A percentile compares a stretch with the other conserved stretches of the same genome.
Evolutionary conservation across 2,797 vertebrate species (phyloP).

Genomic region (Amazonetta brasiliensis): DNA sequence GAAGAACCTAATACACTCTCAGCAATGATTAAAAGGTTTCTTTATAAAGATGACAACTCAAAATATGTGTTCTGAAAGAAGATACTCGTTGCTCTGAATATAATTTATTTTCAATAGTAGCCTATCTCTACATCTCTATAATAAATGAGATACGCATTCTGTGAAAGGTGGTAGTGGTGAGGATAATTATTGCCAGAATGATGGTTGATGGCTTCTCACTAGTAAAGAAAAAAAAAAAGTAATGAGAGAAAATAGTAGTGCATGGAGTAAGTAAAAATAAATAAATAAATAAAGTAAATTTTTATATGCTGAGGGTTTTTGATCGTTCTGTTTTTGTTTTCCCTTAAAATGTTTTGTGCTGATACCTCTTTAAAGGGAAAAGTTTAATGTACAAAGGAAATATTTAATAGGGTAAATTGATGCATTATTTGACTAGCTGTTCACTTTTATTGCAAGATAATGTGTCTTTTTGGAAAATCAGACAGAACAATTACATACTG

Average conservation of each 20-base stretch:
- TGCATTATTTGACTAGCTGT: neutral
- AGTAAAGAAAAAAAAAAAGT: neutral
- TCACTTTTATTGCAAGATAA: slow-evolving; percentile 13
- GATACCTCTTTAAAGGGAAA: neutral
- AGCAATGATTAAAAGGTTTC: neutral
- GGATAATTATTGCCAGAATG: neutral
- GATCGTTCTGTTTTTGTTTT: neutral
- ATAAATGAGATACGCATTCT: neutral
- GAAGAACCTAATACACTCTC: neutral
- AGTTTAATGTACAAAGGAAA: neutral
- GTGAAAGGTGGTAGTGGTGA: neutral
- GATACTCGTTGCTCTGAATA: neutral
- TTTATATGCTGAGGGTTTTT: neutral
- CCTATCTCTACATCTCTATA: neutral
- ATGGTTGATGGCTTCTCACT: neutral
- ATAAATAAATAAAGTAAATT: neutral
- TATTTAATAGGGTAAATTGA: neutral
- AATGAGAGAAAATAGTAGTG: neutral
- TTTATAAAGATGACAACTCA: neutral
- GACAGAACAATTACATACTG: neutral
- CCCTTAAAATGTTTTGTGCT: neutral
- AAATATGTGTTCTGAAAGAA: neutral
- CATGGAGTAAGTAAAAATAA: neutral
- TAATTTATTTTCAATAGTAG: neutral
- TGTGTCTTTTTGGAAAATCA: neutral